phyloP scores from a whole-genome alignment of 2,797 vertebrate genomes.

The Buceros bicornis region DNA sequence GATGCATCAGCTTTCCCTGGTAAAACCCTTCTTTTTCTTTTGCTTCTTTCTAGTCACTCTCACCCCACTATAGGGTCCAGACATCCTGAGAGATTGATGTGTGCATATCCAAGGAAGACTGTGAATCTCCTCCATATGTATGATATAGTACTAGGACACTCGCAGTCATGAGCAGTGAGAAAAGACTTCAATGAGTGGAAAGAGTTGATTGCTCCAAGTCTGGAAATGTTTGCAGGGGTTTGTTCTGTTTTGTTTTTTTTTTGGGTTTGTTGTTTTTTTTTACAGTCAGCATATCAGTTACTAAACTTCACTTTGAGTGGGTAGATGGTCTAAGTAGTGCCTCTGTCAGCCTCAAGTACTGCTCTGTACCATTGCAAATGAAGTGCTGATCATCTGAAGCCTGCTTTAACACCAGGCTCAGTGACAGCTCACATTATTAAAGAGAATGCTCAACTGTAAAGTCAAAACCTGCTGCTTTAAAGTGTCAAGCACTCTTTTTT shows the following conservation, averaged over 20 bases:
- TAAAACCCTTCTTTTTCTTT: not conserved
- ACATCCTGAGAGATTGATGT: not conserved
- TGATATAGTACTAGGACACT: not conserved
- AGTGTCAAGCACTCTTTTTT: conserved; percentile 34
- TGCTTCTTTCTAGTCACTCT: not conserved
- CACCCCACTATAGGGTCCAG: not conserved
- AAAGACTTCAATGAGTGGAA: not conserved
- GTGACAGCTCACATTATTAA: conserved; percentile 68
- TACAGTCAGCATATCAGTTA: not conserved
- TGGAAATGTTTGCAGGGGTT: not conserved
- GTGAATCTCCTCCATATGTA: not conserved
- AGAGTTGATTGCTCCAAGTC: not conserved
- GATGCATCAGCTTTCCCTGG: not conserved
- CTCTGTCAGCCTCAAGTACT: not conserved
- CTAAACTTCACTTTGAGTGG: not conserved
- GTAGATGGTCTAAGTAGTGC: not conserved
- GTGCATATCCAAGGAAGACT: not conserved
- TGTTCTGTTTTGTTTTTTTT: not conserved
- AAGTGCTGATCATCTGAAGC: not conserved
- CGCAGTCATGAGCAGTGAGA: not conserved
- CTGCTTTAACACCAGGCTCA: not conserved
- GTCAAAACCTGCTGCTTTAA: conserved; percentile 34
- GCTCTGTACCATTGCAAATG: not conserved
- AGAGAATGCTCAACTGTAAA: conserved; percentile 40
- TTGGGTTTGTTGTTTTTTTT: not conserved